Conservation (phyloP, 2,888 invertebrate species). For the Cryptophagus acutangulus region DNA sequence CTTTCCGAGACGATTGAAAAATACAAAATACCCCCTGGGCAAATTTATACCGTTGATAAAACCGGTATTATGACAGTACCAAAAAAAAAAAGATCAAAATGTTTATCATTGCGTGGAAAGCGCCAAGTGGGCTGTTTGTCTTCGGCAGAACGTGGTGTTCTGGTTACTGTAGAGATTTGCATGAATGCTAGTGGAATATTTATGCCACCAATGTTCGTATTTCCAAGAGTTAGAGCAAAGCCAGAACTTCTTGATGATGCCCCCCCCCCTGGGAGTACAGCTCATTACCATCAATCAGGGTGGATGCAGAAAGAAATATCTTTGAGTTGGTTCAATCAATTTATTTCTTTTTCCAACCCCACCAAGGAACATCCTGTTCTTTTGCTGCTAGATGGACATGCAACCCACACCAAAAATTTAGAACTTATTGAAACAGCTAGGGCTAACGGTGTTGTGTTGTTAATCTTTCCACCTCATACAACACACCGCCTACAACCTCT, state of each 20-base stretch:
- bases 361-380: conserved; percentile 20
- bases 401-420: conserved; percentile 32
- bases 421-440: conserved; percentile 22
- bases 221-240: conserved; percentile 3
- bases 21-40: neutral
- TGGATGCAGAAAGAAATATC: conserved; percentile 27
- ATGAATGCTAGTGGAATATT: neutral
- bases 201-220: conserved; percentile 3
- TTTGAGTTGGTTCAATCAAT: conserved; percentile 20
- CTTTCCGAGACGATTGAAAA: neutral
- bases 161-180: neutral
- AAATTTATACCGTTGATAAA: conserved; percentile 15
- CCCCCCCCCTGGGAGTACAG: no score
- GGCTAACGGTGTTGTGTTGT: conserved; percentile 24
- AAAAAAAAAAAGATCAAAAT: conserved; percentile 11
- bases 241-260: conserved; percentile 34
- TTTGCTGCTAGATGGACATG: conserved; percentile 18
- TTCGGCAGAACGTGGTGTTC: neutral
- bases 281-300: no score
- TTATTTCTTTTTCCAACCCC: conserved; percentile 15
- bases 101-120: conserved; percentile 9
- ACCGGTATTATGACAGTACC: conserved; percentile 11
- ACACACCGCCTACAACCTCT: conserved; percentile 30
- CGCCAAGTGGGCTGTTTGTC: conserved; percentile 19
- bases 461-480: conserved; percentile 31